These are phyloP conservation scores for Poecilia picta DNA, from an alignment of 2,797 vertebrate species.

Conservation along the genomic window DNA sequence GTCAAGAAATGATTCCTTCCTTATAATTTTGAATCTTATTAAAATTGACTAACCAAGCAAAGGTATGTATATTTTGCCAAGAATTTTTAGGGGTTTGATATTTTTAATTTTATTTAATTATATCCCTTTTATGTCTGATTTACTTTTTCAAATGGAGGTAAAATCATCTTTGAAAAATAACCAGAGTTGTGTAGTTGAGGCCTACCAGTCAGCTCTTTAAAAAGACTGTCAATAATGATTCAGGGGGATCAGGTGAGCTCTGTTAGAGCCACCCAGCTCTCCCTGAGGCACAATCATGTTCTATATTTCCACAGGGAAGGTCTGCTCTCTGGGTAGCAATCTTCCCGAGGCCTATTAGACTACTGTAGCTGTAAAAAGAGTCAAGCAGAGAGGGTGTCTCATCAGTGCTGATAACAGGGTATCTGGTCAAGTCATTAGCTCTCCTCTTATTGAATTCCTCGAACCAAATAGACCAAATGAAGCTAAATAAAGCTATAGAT, in stretches of 20 bases:
- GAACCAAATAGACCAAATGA: slow-evolving; percentile 77
- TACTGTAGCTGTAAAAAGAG: slow-evolving; percentile 76
- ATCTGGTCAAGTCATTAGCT: slow-evolving; percentile 86
- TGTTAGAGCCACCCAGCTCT: slow-evolving; percentile 52
- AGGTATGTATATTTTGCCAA: background rate
- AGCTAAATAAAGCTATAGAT: slow-evolving; percentile 79
- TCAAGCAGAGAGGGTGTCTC: slow-evolving; percentile 77
- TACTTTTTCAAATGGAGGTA: background rate
- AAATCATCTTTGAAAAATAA: background rate
- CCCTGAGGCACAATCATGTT: slow-evolving; percentile 72
- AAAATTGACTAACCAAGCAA: background rate
- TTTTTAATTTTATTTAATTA: too few relatives aligned
- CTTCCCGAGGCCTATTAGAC: slow-evolving; percentile 77
- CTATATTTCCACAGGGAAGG: slow-evolving; percentile 69
- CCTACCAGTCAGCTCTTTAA: slow-evolving; percentile 61
- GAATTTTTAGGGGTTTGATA: background rate
- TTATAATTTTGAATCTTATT: background rate
- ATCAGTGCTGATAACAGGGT: slow-evolving; percentile 82
- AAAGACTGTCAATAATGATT: slow-evolving; percentile 74
- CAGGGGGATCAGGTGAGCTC: slow-evolving; percentile 68
- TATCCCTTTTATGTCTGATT: background rate
- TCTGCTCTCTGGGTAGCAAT: slow-evolving; percentile 62
- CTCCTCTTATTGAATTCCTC: slow-evolving; percentile 71
- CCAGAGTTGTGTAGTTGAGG: background rate
- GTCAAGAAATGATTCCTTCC: background rate